phyloP scores from a whole-genome alignment of 1,140 invertebrate species.

The Anastrepha obliqua region DNA sequence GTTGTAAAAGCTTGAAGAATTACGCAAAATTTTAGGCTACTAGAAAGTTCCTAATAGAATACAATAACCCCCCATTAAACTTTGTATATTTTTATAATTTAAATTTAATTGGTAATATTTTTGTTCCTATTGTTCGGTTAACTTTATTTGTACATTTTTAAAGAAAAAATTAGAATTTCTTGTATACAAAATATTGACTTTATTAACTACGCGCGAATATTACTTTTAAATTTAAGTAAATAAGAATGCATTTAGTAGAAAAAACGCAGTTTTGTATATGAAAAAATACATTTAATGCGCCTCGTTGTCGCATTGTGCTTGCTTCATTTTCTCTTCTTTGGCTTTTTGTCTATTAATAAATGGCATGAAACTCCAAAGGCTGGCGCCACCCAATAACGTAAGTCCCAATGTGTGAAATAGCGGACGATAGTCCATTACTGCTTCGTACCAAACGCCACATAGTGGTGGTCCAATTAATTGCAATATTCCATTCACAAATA shows the following conservation, averaged over 20 bases:
- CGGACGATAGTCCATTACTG: conserved; percentile 80
- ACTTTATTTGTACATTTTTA: no score
- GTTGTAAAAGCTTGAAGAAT: no score
- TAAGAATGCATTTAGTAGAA: conserved; percentile 52
- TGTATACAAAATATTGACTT: conserved; percentile 51
- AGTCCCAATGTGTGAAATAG: conserved; percentile 84
- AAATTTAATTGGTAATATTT: not conserved
- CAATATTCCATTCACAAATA: conserved; percentile 88
- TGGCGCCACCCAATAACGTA: conserved; percentile 82
- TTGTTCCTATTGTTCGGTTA: no score
- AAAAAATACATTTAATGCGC: conserved; percentile 42
- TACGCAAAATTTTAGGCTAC: no score
- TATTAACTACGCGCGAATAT: conserved; percentile 50
- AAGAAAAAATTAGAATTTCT: conserved; percentile 9
- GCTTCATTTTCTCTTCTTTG: conserved; percentile 58
- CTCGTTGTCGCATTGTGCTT: conserved; percentile 49
- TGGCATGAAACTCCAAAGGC: conserved; percentile 84
- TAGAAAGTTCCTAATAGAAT: no score
- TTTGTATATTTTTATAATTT: no score
- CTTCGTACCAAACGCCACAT: conserved; percentile 82
- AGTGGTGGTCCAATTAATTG: conserved; percentile 87
- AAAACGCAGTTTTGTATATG: conserved; percentile 37
- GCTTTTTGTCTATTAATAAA: conserved; percentile 76
- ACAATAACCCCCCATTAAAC: no score
- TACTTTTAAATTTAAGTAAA: conserved; percentile 47